Percentiles rank a stretch among this genome's conserved stretches.
phyloP scores from a whole-genome alignment of 2,888 invertebrate genomes.

The Brachypterus glaber region DNA sequence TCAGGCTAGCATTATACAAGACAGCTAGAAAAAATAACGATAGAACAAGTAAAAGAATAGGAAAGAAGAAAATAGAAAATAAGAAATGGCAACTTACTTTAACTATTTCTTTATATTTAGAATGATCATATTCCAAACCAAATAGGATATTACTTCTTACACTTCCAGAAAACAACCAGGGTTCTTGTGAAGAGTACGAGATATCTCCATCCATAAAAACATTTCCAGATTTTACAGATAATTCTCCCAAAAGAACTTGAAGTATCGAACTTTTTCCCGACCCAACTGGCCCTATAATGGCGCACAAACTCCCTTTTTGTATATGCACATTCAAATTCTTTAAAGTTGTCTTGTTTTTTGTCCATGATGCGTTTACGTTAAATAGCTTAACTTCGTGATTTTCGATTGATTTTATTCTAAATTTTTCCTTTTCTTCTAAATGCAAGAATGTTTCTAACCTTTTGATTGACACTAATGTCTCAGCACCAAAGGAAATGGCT shows the following conservation, averaged over 20 bases:
- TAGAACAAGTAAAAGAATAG: no score
- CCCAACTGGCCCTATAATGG: conserved; percentile 56
- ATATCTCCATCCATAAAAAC: conserved; percentile 51
- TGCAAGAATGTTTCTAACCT: conserved; percentile 49
- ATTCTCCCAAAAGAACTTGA: conserved; percentile 62
- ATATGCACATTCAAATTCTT: conserved; percentile 12
- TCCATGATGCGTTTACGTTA: conserved; percentile 14
- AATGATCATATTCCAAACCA: conserved; percentile 51
- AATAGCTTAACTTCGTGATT: conserved; percentile 5
- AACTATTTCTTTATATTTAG: conserved; percentile 42
- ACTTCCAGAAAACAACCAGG: conserved; percentile 63
- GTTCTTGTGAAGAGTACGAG: conserved; percentile 65
- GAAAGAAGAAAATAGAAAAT: no score
- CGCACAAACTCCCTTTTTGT: conserved; percentile 24
- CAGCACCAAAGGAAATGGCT: conserved; percentile 49
- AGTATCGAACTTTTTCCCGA: conserved; percentile 58
- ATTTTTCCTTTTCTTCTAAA: conserved; percentile 46
- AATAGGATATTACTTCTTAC: conserved; percentile 71
- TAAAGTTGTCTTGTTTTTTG: conserved; percentile 7
- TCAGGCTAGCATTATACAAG: no score
- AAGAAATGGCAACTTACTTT: no score
- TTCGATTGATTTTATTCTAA: conserved; percentile 14
- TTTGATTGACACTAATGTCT: conserved; percentile 46
- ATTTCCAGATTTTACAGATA: conserved; percentile 50
- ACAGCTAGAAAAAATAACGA: no score